Conservation (phyloP, 2,888 invertebrate species). For the Baronia brevicornis region DNA sequence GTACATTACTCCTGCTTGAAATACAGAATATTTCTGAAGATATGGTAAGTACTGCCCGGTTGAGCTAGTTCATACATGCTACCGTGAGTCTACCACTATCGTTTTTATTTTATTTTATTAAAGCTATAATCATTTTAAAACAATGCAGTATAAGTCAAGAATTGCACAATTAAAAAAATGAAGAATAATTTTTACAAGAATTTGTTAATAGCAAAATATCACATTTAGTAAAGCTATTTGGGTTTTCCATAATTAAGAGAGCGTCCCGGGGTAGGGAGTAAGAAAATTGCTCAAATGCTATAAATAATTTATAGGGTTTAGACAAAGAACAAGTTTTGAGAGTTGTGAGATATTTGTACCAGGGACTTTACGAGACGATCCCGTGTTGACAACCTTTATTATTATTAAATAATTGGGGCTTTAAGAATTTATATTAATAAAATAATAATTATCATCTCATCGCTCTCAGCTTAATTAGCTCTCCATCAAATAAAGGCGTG, state of each 20-base stretch:
- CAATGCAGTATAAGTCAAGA: no score
- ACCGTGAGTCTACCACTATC: no score
- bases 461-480: no score
- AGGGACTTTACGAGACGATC: slow-evolving; percentile 20
- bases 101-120: no score
- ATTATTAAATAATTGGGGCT: no score
- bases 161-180: slow-evolving; percentile 34
- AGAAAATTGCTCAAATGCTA: slow-evolving; percentile 56
- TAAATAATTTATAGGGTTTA: slow-evolving; percentile 66
- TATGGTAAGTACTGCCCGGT: no score
- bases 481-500: no score
- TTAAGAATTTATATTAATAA: slow-evolving; percentile 4
- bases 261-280: slow-evolving; percentile 33
- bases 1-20: no score
- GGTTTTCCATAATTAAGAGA: slow-evolving; percentile 55
- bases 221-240: slow-evolving; percentile 46
- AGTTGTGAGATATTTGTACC: slow-evolving; percentile 43
- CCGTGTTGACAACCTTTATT: slow-evolving; percentile 12
- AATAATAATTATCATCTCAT: not conserved
- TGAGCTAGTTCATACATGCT: no score
- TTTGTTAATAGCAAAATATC: slow-evolving; percentile 34
- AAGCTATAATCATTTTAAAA: no score
- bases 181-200: slow-evolving; percentile 36
- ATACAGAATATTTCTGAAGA: no score
- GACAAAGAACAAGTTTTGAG: slow-evolving; percentile 55